phyloP scores from a whole-genome alignment of 1,140 invertebrate species.

The Calliopsis andreniformis region DNA sequence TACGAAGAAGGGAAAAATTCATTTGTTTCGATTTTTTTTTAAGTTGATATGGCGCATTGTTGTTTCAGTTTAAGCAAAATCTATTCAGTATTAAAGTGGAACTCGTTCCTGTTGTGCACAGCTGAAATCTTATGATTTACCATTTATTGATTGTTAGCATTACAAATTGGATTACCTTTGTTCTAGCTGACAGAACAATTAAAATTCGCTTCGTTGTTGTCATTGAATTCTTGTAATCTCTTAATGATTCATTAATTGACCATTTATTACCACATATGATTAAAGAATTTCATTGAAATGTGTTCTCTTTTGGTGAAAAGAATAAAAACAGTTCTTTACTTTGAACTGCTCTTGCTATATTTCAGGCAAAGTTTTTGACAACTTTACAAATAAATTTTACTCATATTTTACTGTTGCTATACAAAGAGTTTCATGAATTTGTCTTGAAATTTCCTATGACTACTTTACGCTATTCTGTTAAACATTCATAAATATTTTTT shows the following conservation, averaged over 20 bases:
- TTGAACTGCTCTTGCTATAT: background rate
- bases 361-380: too few relatives aligned
- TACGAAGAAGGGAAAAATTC: background rate
- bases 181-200: background rate
- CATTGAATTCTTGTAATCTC: background rate
- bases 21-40: background rate
- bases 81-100: too few relatives aligned
- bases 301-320: background rate
- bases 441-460: too few relatives aligned
- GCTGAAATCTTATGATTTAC: background rate
- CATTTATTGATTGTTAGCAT: background rate
- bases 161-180: background rate
- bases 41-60: too few relatives aligned
- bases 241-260: conserved; percentile 4
- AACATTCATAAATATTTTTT: background rate
- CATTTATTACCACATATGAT: background rate
- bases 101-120: background rate
- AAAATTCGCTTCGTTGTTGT: background rate
- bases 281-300: conserved; percentile 2
- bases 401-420: too few relatives aligned
- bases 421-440: too few relatives aligned
- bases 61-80: too few relatives aligned
- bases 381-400: too few relatives aligned
- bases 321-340: background rate
- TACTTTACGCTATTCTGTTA: too few relatives aligned